Evolutionary conservation across 2,113 vertebrate species (phyloP).

Genomic region (Orycteropus afer): DNA sequence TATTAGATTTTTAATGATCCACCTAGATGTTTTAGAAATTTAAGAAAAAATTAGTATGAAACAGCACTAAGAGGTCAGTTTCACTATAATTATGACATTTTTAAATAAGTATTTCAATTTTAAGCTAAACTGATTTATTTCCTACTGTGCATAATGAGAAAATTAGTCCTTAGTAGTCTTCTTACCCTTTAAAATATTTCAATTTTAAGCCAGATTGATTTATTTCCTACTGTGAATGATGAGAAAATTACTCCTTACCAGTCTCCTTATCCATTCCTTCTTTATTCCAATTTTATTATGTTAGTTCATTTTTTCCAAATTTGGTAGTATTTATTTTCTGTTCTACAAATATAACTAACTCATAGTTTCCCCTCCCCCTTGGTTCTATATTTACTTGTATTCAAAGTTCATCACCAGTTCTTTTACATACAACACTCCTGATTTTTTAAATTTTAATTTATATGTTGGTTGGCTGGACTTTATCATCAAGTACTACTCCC

Average conservation of each 20-base stretch:
- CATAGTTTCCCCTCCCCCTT: not conserved
- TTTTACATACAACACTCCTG: not conserved
- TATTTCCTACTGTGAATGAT: not conserved
- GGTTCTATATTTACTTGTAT: not conserved
- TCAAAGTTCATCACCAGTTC: not conserved
- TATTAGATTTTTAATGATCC: not conserved
- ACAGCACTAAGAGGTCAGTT: not conserved
- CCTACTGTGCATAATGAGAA: not conserved
- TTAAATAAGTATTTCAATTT: slow-evolving; percentile 39
- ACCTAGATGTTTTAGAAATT: not conserved
- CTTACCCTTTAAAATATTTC: too few relatives aligned
- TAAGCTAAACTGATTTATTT: slow-evolving; percentile 15
- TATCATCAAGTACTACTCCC: not conserved
- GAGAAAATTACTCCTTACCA: not conserved
- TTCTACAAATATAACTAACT: not conserved
- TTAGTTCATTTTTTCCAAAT: not conserved
- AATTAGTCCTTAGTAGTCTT: too few relatives aligned
- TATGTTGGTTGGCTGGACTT: not conserved
- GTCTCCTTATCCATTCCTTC: not conserved
- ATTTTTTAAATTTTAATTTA: not conserved
- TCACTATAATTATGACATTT: not conserved
- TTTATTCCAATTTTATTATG: not conserved
- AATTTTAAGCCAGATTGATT: slow-evolving; percentile 16
- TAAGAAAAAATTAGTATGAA: slow-evolving; percentile 28
- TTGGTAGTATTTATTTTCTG: not conserved